Percentiles rank a stretch among this genome's conserved stretches.
phyloP scores from a whole-genome alignment of 1,140 invertebrate species.

The Procambarus clarkii region DNA sequence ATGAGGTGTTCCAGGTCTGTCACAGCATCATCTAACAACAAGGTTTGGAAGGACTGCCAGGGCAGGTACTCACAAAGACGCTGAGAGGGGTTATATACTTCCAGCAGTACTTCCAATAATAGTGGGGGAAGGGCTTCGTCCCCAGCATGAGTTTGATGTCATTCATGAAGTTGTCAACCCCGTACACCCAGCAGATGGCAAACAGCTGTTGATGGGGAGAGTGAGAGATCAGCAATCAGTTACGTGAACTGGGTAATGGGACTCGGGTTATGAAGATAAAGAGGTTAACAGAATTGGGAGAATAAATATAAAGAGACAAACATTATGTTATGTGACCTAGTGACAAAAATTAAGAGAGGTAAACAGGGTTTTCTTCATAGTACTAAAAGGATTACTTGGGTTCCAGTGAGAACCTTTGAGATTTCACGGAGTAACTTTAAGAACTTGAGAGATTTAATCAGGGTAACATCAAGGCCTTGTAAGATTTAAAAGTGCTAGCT shows the following conservation, averaged over 20 bases:
- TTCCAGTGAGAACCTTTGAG: no score
- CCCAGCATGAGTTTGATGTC: slow-evolving; percentile 90
- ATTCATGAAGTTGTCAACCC: slow-evolving; percentile 86
- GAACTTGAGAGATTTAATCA: no score
- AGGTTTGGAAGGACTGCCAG: background rate
- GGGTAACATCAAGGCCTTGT: no score
- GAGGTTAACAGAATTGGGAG: background rate
- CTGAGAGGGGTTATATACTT: slow-evolving; percentile 85
- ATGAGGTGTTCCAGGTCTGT: no score
- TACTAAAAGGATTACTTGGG: no score
- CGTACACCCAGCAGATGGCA: slow-evolving; percentile 88
- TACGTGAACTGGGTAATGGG: background rate
- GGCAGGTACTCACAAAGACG: slow-evolving; percentile 78
- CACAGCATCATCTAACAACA: background rate
- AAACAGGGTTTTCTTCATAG: no score
- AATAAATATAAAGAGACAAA: background rate
- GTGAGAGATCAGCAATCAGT: background rate
- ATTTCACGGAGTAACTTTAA: no score
- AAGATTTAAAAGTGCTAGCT: no score
- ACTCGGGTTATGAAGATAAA: background rate
- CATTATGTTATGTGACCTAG: no score
- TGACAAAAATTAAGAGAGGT: no score
- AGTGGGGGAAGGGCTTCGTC: slow-evolving; percentile 82
- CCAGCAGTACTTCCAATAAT: slow-evolving; percentile 90
- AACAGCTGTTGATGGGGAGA: slow-evolving; percentile 82